Evolutionary conservation across 2,113 vertebrate genomes (phyloP), one percentile per base, ranked within the genome.

Genomic region (Callipepla californica): DNA sequence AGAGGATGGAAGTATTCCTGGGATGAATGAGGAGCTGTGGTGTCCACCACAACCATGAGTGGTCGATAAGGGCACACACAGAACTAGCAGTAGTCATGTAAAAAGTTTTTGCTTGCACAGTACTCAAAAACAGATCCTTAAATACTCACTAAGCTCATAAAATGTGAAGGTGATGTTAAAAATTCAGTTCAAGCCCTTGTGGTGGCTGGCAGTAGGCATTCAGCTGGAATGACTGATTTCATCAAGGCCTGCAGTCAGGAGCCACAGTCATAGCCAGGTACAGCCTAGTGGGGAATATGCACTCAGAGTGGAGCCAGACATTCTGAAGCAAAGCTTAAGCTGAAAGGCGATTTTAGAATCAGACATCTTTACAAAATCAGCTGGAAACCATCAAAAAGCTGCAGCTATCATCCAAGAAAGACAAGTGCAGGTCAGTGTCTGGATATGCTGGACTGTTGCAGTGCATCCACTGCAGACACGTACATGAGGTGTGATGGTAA

Each of bases 401-500:
- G 11, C 13, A 28, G 40, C 48, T 69, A 23, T 32, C 11, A 26
- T 13, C 30, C 34, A 15, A 51, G 28, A n/a, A 65, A 34, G 53
- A 34, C 51, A 34, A 68, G 28, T 47, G 47, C 68, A 68, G 30
- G 47, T 63, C 17, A 7, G 3, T 44, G 10, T 13, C 40, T 63
- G 34, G 53, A 80, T 69, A 9, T 13, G 17, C 32, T 36, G 26
- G 3, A 8, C 9, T 1, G 2, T 69, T 48, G 36, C 5, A 4
- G 17, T 26, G 17, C 32, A 72, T 5, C 6, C 61, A 36, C 34
- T 40, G 28, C 25, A 17, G 23, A 6, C 45, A 26, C n/a, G 55
- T 40, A 30, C n/a, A 16, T 19, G 7, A 30, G 0, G 2, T 1
- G 1, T 30, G 28, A 17, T 67, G 40, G 51, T n/a, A 61, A 18